Base-by-base conservation (phyloP, 2,113 vertebrate genomes). In the Nothobranchius furzeri region DNA sequence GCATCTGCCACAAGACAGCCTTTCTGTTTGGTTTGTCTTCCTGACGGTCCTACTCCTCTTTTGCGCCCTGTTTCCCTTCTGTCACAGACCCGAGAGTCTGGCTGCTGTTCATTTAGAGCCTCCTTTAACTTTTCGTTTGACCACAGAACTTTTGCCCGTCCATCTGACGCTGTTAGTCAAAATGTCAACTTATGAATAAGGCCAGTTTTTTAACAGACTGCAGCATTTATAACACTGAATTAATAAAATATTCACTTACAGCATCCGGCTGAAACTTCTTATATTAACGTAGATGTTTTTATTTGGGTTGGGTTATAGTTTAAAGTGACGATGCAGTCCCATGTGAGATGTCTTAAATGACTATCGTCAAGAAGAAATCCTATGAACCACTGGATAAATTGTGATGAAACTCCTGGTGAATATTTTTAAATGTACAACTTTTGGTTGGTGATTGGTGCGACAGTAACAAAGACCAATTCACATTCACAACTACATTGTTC, bases 131-230 rank as follows among this genome's bases (percentile, higher is more conserved):
- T 79, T 75, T 13, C 60, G 68, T 57, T 61, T 36, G 53, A 72
- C 75, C 69, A n/a, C 69, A 68, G 67, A 85, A 85, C 80, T 85
- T 86, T 78, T 88, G 82, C 70, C 65, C 49, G 79, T 79, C 78
- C 80, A 85, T 80, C 85, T 87, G 87, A 86, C 70, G 12, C 59
- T 53, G 62, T 75, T 75, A 15, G 78, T 55, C 68, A 66, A 85
- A 85, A 84, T 72, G 68, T 55, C 79, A 73, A 30, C 84, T 87
- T 86, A 86, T 78, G 79, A 84, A 64, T 43, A 47, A 68, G 80
- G 83, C 83, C 77, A 79, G 74, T 12, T 76, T 60, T 66, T 57
- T 62, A 65, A 64, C 62, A 83, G 70, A 47, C 70, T 73, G 80
- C 62, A 70, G 53, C 73, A 62, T 87, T 80, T 73, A 73, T 14